Evolutionary conservation across 2,113 vertebrate genomes (phyloP), one percentile per base, ranked within the genome.

Genomic region (Notarius quadriscutis): DNA sequence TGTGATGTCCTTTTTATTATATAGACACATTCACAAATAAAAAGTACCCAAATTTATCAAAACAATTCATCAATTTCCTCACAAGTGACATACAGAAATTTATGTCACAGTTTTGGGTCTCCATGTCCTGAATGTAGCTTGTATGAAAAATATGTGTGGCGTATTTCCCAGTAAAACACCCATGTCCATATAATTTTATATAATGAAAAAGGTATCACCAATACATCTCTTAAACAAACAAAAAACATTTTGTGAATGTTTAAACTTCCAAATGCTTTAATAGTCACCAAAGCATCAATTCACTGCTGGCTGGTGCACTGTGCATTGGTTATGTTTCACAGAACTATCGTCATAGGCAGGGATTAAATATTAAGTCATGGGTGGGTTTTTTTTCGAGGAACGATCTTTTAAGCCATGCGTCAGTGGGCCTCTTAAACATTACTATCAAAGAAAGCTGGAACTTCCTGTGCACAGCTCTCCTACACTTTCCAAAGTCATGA

Each of bases 401-500:
- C 51, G 71, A 25, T 48, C 9, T n/a, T 81, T 87, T 77, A 87
- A 77, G 57, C 48, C 48, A 34, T 72, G n/a, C 53, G 77, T 81
- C 77, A 18, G 50, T 53, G 18, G 25, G 57, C 48, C 50, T 87
- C n/a, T 41, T 86, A 72, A 78, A 88, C 88, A 88, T 86, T 74
- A 69, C 79, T 91, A 84, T 88, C 11, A 67, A 87, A 63, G 50
- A 87, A 81, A 55, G 71, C 30, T 82, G 60, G 84, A 87, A 86
- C 83, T 90, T 90, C 67, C 87, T 84, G 84, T 65, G 60, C 34
- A 87, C 57, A 77, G 83, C 87, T 87, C 60, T 41, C 81, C 41
- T 77, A 81, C 22, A n/a, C n/a, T 86, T 86, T 88, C 67, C 60
- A 75, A 69, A 74, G 62, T n/a, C 48, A n/a, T 79, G 63, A 65